Evolutionary conservation across 2,888 invertebrate genomes (phyloP).

Genomic region (Parasteatoda lunata): DNA sequence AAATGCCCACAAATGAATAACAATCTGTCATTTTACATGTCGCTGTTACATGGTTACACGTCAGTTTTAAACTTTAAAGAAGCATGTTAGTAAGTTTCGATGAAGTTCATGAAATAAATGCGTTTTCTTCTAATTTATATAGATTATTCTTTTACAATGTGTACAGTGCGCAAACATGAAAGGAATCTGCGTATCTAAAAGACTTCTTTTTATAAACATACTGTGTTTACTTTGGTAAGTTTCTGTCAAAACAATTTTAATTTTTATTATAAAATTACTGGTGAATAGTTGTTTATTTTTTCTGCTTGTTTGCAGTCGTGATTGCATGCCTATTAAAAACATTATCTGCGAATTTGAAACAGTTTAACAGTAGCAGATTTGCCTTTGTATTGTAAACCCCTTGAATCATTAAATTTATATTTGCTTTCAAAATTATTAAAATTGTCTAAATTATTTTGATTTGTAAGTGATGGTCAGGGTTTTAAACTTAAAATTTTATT

Average conservation of each 20-base stretch:
- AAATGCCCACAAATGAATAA: conserved; percentile 15
- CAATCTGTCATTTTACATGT: conserved; percentile 63
- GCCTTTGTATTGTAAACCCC: too few relatives aligned
- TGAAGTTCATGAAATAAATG: conserved; percentile 20
- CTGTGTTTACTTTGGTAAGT: conserved; percentile 59
- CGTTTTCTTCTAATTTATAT: conserved; percentile 21
- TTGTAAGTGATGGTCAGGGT: too few relatives aligned
- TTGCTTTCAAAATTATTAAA: too few relatives aligned
- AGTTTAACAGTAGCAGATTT: too few relatives aligned
- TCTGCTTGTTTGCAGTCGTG: background rate
- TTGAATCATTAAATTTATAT: too few relatives aligned
- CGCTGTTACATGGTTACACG: conserved; percentile 38
- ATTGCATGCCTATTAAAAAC: too few relatives aligned
- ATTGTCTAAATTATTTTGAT: too few relatives aligned
- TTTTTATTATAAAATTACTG: too few relatives aligned
- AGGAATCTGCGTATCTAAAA: conserved; percentile 29
- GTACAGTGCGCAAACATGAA: conserved; percentile 55
- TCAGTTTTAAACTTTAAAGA: conserved; percentile 47
- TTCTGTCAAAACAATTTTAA: background rate
- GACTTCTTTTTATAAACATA: conserved; percentile 47
- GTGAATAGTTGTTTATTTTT: background rate
- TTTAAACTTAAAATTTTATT: too few relatives aligned
- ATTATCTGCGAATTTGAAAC: too few relatives aligned
- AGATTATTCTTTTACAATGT: conserved; percentile 50
- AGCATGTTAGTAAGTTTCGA: conserved; percentile 33